Percentiles rank a stretch among this genome's conserved stretches.
Evolutionary conservation across 2,888 invertebrate species (phyloP).

Genomic region (Philereme vetulata): DNA sequence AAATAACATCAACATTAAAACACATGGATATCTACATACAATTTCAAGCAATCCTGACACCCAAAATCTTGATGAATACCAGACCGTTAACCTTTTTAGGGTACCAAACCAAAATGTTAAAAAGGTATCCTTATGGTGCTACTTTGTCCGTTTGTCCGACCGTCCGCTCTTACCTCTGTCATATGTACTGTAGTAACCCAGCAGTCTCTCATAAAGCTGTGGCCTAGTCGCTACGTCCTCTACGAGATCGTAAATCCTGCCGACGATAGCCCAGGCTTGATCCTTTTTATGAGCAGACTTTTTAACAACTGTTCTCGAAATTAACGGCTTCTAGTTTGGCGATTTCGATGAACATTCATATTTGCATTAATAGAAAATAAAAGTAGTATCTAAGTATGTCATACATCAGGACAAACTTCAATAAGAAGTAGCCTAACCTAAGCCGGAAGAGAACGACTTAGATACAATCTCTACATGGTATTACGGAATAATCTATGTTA

Average conservation of each 20-base stretch:
- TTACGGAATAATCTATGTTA: too few relatives aligned
- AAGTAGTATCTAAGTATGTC: neutral
- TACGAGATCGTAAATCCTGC: slow-evolving; percentile 36
- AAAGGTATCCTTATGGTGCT: too few relatives aligned
- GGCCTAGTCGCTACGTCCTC: slow-evolving; percentile 42
- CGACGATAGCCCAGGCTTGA: slow-evolving; percentile 54
- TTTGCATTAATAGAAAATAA: neutral
- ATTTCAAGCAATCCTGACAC: too few relatives aligned
- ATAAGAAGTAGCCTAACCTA: neutral
- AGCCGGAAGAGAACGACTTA: neutral
- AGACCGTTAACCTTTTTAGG: too few relatives aligned
- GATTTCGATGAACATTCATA: slow-evolving; percentile 10
- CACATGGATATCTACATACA: too few relatives aligned
- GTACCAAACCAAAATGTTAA: too few relatives aligned
- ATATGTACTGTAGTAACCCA: neutral
- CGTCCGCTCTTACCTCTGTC: too few relatives aligned
- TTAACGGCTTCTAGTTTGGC: slow-evolving; percentile 33
- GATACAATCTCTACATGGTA: too few relatives aligned
- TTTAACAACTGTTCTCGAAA: slow-evolving; percentile 55
- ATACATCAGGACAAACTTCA: neutral
- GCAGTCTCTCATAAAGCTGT: slow-evolving; percentile 7
- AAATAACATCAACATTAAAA: too few relatives aligned
- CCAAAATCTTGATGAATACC: too few relatives aligned
- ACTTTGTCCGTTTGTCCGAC: too few relatives aligned
- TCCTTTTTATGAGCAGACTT: slow-evolving; percentile 61